Conservation (phyloP, 2,888 invertebrate genomes). For the Antitype chi region DNA sequence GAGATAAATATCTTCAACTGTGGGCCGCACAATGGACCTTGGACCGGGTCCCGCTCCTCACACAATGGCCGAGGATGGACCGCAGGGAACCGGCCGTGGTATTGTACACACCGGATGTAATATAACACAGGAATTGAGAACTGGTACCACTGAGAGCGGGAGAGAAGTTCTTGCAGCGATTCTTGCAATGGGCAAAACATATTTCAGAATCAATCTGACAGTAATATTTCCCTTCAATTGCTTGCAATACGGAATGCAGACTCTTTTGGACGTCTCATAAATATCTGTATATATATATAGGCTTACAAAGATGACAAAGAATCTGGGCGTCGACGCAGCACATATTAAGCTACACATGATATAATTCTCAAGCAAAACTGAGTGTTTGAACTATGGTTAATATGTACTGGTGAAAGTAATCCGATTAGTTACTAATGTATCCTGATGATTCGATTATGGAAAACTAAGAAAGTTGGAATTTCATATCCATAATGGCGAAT, state of each 20-base stretch:
- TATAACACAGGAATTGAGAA: slow-evolving; percentile 50
- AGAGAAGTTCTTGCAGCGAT: neutral
- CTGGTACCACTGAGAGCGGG: slow-evolving; percentile 66
- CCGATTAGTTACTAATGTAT: neutral
- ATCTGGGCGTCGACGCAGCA: neutral
- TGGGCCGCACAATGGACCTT: slow-evolving; percentile 39
- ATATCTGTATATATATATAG: neutral
- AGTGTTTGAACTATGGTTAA: no score
- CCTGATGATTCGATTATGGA: neutral
- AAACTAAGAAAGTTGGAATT: neutral
- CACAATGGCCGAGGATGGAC: slow-evolving; percentile 45
- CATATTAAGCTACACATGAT: neutral
- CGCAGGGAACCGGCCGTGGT: slow-evolving; percentile 44
- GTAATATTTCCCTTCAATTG: neutral
- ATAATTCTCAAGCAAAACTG: neutral
- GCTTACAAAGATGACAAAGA: neutral
- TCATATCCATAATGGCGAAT: neutral
- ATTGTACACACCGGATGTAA: slow-evolving; percentile 66
- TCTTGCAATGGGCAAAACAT: neutral
- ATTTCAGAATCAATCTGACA: neutral
- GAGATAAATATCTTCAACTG: slow-evolving; percentile 56
- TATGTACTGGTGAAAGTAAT: neutral
- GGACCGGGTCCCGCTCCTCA: slow-evolving; percentile 15
- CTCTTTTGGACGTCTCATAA: neutral
- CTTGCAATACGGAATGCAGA: neutral